Percentiles rank a stretch among this genome's conserved stretches.
These are phyloP conservation scores for Drosophila melanogaster DNA, from an alignment of 1,140 invertebrate genomes.

Conservation along the genomic window DNA sequence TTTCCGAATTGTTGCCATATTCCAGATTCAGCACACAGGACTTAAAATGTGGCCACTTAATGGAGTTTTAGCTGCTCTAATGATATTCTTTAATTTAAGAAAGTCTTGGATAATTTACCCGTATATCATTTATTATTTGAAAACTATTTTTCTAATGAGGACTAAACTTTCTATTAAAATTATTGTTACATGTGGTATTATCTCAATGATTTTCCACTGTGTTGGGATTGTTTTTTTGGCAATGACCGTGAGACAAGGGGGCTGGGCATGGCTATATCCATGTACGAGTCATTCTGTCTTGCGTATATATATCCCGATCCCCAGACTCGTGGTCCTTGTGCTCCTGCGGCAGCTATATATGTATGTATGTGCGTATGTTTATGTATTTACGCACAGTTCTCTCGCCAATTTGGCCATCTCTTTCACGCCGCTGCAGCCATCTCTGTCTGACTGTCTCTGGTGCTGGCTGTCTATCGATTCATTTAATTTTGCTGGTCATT, in stretches of 20 bases:
- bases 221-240: conserved; percentile 46
- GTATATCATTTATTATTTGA: too few species aligned
- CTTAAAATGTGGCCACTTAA: not conserved
- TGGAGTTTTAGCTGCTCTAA: not conserved
- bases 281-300: conserved; percentile 23
- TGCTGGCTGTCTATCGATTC: conserved; percentile 67
- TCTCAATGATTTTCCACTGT: not conserved
- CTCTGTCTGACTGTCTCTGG: conserved; percentile 33
- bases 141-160: too few species aligned
- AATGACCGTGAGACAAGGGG: conserved; percentile 35
- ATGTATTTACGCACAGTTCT: conserved; percentile 52
- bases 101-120: too few species aligned
- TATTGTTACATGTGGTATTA: too few species aligned
- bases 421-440: conserved; percentile 7
- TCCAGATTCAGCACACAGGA: not conserved
- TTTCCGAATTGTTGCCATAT: conserved; percentile 70
- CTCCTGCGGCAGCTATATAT: conserved; percentile 5
- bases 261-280: conserved; percentile 27
- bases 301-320: conserved; percentile 39
- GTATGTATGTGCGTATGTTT: conserved; percentile 49
- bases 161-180: too few species aligned
- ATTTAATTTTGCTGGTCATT: conserved; percentile 76
- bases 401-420: conserved; percentile 26
- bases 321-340: conserved; percentile 1
- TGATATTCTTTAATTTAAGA: not conserved